These are phyloP conservation scores for Pristionchus fissidentatus DNA, from an alignment of 2,888 invertebrate species.

Conservation along the genomic window DNA sequence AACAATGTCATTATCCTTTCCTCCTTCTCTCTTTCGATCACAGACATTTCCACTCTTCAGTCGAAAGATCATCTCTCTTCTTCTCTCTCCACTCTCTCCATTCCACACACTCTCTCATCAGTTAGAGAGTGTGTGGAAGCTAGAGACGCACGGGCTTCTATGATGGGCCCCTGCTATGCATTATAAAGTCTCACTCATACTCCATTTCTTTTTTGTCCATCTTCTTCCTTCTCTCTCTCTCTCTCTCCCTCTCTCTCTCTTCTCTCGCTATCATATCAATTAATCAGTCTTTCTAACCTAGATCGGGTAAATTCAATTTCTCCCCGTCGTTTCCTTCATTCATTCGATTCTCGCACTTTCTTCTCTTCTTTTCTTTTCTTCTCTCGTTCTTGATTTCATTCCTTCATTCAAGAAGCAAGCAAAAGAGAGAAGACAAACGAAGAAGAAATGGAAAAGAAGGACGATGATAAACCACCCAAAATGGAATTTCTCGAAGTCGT, in stretches of 20 bases:
- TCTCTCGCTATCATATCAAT: neutral
- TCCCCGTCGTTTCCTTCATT: neutral
- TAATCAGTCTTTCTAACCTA: constrained; percentile 18
- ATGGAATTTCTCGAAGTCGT: constrained; percentile 49
- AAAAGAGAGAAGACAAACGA: constrained; percentile 3
- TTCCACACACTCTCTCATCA: neutral
- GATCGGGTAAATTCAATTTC: neutral
- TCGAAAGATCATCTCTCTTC: neutral
- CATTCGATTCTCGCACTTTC: constrained; percentile 18
- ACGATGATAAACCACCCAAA: constrained; percentile 18
- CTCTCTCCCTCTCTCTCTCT: neutral
- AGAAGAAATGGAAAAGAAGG: neutral
- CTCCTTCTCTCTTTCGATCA: constrained; percentile 9
- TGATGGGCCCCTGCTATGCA: neutral
- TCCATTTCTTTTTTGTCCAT: constrained; percentile 8
- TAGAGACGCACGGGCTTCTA: neutral
- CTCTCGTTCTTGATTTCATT: constrained; percentile 28
- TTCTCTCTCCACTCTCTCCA: too few species aligned
- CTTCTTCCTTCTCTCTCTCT: neutral
- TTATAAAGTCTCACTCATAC: constrained; percentile 3
- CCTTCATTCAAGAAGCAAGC: constrained; percentile 9
- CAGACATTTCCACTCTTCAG: neutral
- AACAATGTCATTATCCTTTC: neutral
- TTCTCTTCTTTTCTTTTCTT: neutral
- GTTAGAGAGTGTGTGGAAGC: neutral